phyloP scores from a whole-genome alignment of 2,888 invertebrate genomes.

The Apotomis betuletana region DNA sequence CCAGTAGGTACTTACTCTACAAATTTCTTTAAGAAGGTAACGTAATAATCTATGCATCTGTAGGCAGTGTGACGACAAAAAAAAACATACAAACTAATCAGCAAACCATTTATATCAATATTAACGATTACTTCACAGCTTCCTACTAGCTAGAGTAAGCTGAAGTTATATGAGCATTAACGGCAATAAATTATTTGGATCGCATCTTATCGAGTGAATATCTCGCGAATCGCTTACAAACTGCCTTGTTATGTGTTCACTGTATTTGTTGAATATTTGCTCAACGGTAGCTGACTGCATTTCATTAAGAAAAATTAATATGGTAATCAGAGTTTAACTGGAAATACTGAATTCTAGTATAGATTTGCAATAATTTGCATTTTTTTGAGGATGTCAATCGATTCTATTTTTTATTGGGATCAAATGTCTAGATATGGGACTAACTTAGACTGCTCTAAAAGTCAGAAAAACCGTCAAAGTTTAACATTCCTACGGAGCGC shows the following conservation, averaged over 20 bases:
- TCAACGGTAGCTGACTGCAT: constrained; percentile 63
- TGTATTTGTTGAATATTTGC: constrained; percentile 45
- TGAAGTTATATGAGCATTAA: constrained; percentile 23
- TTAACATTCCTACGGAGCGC: too few species aligned
- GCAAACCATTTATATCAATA: not conserved
- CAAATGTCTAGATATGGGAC: too few species aligned
- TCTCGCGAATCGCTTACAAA: constrained; percentile 54
- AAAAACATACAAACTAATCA: not conserved
- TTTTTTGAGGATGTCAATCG: not conserved
- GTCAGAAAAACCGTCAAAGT: too few species aligned
- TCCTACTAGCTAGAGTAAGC: constrained; percentile 16
- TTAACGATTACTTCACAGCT: not conserved
- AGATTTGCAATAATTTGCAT: constrained; percentile 47
- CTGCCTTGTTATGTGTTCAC: constrained; percentile 53
- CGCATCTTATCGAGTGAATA: constrained; percentile 33
- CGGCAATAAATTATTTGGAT: constrained; percentile 31
- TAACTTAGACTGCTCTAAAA: too few species aligned
- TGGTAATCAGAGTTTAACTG: constrained; percentile 65
- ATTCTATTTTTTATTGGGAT: too few species aligned
- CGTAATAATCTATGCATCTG: too few species aligned
- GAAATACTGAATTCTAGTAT: constrained; percentile 56
- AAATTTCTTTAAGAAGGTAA: too few species aligned
- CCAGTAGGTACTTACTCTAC: too few species aligned
- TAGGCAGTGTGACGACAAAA: too few species aligned
- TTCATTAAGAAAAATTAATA: constrained; percentile 68